phyloP scores from a whole-genome alignment of 2,888 invertebrate species.

The Scaptomyza tumidula region DNA sequence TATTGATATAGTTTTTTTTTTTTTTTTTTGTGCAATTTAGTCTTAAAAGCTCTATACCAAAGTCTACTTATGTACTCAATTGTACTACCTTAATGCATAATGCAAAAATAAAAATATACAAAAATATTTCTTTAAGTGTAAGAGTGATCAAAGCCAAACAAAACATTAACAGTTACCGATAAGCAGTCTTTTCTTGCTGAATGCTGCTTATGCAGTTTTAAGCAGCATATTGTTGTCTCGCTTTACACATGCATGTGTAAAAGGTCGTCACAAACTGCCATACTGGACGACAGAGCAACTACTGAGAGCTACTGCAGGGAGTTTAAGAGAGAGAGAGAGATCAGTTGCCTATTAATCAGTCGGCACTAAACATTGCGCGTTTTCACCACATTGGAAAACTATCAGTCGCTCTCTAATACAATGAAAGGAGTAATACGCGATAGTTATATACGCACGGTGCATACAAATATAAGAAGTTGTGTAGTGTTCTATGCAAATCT shows the following conservation, averaged over 20 bases:
- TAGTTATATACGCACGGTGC: neutral
- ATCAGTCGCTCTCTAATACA: neutral
- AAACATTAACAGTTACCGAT: neutral
- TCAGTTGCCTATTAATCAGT: neutral
- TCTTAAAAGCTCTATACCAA: slow-evolving; percentile 44
- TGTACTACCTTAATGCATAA: slow-evolving; percentile 37
- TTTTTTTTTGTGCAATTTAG: slow-evolving; percentile 37
- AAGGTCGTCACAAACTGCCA: neutral
- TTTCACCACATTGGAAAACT: neutral
- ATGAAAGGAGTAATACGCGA: neutral
- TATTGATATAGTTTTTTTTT: slow-evolving; percentile 18
- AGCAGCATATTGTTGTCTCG: neutral
- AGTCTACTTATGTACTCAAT: slow-evolving; percentile 41
- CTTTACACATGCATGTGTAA: neutral
- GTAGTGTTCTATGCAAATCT: neutral
- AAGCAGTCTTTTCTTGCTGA: neutral
- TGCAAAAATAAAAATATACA: slow-evolving; percentile 48
- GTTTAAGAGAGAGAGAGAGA: neutral
- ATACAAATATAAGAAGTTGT: neutral
- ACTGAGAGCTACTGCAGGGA: neutral
- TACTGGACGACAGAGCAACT: neutral
- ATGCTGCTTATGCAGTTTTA: neutral
- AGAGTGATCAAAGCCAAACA: neutral
- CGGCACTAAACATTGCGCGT: neutral
- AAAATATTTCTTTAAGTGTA: slow-evolving; percentile 15